Evolutionary conservation across 2,113 vertebrate genomes (phyloP).

Genomic region (Sylvia atricapilla): DNA sequence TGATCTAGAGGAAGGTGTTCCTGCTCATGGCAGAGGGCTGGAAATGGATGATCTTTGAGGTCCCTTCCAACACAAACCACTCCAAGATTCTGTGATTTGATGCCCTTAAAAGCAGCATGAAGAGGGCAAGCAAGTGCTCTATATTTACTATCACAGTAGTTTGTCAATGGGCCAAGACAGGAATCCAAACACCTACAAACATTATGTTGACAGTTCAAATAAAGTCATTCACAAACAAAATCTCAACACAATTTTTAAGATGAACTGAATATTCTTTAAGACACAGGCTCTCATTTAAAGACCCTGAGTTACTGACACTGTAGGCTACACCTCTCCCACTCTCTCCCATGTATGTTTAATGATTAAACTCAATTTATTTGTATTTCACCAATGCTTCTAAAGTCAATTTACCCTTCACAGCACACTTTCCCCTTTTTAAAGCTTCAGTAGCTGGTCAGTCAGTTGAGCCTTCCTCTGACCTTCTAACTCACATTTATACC

Average conservation of each 20-base stretch:
- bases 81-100: background rate
- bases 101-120: background rate
- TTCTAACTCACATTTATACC: background rate
- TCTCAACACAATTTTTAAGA: background rate
- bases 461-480: background rate
- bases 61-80: background rate
- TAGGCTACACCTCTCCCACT: background rate
- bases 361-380: slow-evolving; percentile 25
- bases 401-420: background rate
- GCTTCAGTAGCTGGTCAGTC: background rate
- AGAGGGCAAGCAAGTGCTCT: background rate
- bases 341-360: background rate
- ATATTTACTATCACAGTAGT: background rate
- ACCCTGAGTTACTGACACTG: background rate
- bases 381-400: background rate
- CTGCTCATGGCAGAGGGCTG: background rate
- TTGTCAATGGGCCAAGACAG: background rate
- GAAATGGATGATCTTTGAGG: background rate
- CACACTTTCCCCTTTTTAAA: background rate
- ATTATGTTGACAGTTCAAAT: background rate
- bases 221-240: background rate
- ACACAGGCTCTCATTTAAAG: background rate
- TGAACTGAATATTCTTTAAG: background rate
- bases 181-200: background rate
- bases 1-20: too few relatives aligned